A percentile compares a stretch with the other conserved stretches of the same genome.
Conservation (phyloP, 2,113 vertebrate genomes). For the Eclectus roratus region DNA sequence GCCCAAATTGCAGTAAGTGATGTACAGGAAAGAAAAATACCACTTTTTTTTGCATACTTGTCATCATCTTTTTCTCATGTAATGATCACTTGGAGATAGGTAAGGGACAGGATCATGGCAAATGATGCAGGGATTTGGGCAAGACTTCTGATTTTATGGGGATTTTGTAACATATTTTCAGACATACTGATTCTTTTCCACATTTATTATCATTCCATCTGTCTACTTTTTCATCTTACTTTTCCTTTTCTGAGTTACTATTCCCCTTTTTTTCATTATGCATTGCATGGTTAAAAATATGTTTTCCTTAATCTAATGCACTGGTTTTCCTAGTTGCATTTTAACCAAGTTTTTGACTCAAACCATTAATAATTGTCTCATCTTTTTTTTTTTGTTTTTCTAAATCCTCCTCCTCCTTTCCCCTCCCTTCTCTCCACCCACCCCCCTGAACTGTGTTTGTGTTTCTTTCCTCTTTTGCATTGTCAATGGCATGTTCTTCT, state of each 20-base stretch:
- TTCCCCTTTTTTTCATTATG: background rate
- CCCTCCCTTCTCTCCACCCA: background rate
- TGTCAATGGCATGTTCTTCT: background rate
- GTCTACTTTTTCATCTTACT: background rate
- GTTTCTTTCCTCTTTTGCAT: background rate
- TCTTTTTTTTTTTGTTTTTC: background rate
- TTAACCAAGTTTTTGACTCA: background rate
- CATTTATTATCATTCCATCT: background rate
- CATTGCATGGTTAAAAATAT: background rate
- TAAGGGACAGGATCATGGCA: background rate
- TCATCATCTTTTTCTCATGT: background rate
- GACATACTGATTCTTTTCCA: background rate
- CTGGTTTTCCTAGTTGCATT: background rate
- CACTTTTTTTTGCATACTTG: rapidly evolving
- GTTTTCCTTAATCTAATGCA: background rate
- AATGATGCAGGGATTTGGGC: background rate
- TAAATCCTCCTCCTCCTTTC: background rate
- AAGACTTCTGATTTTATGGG: background rate
- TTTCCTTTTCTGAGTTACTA: background rate
- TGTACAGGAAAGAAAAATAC: background rate
- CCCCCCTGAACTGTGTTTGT: background rate
- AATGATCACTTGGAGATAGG: background rate
- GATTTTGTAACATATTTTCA: rapidly evolving
- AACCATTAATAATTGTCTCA: background rate
- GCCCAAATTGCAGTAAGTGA: background rate